Percentiles rank a stretch among this genome's conserved stretches.
Evolutionary conservation across 1,140 invertebrate species (phyloP).

Genomic region (Globodera rostochiensis): DNA sequence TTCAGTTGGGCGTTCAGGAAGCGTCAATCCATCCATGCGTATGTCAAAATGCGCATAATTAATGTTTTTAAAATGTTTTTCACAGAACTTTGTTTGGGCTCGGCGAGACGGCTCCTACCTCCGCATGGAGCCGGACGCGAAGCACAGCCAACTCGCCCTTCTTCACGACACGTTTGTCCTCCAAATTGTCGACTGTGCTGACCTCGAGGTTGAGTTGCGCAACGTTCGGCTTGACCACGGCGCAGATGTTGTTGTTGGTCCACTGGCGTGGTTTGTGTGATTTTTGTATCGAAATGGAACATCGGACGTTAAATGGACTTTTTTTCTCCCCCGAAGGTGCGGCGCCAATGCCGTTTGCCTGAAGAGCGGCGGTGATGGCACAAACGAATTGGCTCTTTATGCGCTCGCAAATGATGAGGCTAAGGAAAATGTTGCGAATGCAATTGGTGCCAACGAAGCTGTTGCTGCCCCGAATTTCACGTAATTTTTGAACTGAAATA

Average conservation of each 20-base stretch:
- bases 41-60: slow-evolving; percentile 8
- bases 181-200: slow-evolving; percentile 28
- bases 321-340: background rate
- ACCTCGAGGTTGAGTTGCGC: slow-evolving; percentile 28
- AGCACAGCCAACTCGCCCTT: slow-evolving; percentile 25
- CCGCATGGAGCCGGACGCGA: slow-evolving; percentile 21
- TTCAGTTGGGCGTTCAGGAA: slow-evolving; percentile 36
- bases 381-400: slow-evolving; percentile 21
- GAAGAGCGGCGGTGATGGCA: background rate
- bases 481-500: background rate
- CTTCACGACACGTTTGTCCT: slow-evolving; percentile 36
- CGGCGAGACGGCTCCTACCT: slow-evolving; percentile 28
- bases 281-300: slow-evolving; percentile 3
- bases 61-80: slow-evolving; percentile 1
- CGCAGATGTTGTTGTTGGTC: background rate
- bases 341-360: background rate
- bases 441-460: slow-evolving; percentile 14
- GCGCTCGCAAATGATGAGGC: background rate
- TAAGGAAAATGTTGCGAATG: slow-evolving; percentile 12
- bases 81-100: slow-evolving; percentile 31
- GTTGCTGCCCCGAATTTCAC: background rate
- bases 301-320: background rate
- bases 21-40: slow-evolving; percentile 16
- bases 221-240: background rate
- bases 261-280: background rate